Percentiles rank a stretch among this genome's conserved stretches.
Conservation (phyloP, 64 coral and sea anemone genomes). For the Montipora foliosa region DNA sequence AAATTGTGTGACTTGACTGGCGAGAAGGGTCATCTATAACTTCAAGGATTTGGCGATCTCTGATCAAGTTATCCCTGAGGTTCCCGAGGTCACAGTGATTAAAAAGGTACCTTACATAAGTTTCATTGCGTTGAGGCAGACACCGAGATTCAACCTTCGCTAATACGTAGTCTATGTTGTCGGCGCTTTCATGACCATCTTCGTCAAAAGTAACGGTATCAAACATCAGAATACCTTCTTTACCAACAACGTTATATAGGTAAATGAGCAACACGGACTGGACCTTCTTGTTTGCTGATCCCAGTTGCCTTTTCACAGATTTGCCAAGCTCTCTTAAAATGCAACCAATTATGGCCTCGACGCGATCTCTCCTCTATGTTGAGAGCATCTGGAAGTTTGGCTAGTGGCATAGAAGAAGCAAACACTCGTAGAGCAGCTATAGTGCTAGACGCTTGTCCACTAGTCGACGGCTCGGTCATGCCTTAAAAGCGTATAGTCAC, state of each 20-base stretch:
- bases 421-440: too few species aligned
- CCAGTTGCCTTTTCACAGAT: conserved; percentile 37
- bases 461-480: neutral
- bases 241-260: conserved; percentile 29
- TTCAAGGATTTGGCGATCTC: too few species aligned
- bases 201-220: neutral
- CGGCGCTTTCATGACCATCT: too few species aligned
- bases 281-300: conserved; percentile 51
- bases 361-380: conserved; percentile 49
- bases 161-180: too few species aligned
- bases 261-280: conserved; percentile 49
- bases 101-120: too few species aligned
- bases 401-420: conserved; percentile 21
- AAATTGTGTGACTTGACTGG: too few species aligned
- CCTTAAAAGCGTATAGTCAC: too few species aligned
- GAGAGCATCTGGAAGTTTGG: conserved; percentile 62
- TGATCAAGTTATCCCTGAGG: too few species aligned
- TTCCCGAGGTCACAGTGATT: too few species aligned
- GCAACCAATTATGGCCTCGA: conserved; percentile 55
- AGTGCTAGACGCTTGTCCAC: neutral
- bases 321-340: conserved; percentile 41
- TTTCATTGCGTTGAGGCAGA: too few species aligned
- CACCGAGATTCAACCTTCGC: too few species aligned
- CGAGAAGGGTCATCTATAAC: too few species aligned
- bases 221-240: conserved; percentile 28